Percentiles rank a stretch among this genome's conserved stretches.
Conservation (phyloP, 2,888 invertebrate genomes). For the Drosophila atroscutellata region DNA sequence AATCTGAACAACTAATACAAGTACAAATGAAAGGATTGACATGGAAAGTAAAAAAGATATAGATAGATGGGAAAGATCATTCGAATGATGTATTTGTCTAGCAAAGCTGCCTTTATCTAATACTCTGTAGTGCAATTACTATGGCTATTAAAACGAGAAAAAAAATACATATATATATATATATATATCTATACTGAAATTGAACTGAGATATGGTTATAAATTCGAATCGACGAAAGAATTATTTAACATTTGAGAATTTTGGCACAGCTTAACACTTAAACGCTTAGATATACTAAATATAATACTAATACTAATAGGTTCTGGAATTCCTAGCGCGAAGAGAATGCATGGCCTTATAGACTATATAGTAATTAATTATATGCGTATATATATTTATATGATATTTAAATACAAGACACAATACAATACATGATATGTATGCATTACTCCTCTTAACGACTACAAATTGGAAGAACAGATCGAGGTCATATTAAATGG, state of each 20-base stretch:
- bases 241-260: conserved; percentile 55
- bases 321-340: conserved; percentile 34
- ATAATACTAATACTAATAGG: conserved; percentile 59
- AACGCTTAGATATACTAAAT: conserved; percentile 26
- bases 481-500: conserved; percentile 47
- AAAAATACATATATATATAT: neutral
- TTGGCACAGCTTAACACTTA: conserved; percentile 70
- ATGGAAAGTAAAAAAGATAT: neutral
- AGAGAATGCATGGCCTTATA: conserved; percentile 42
- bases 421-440: conserved; percentile 18
- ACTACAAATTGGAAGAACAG: conserved; percentile 58
- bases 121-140: conserved; percentile 24
- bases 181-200: conserved; percentile 8
- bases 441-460: conserved; percentile 38
- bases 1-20: neutral
- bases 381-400: neutral
- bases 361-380: conserved; percentile 11
- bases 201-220: conserved; percentile 30
- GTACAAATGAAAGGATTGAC: neutral
- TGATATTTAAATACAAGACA: conserved; percentile 32
- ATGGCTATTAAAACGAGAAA: conserved; percentile 12
- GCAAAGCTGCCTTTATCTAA: conserved; percentile 7
- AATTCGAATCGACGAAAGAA: conserved; percentile 28
- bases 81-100: neutral
- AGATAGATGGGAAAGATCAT: neutral